Base-by-base conservation (phyloP, 2,888 invertebrate genomes). In the Cephus pulcher region DNA sequence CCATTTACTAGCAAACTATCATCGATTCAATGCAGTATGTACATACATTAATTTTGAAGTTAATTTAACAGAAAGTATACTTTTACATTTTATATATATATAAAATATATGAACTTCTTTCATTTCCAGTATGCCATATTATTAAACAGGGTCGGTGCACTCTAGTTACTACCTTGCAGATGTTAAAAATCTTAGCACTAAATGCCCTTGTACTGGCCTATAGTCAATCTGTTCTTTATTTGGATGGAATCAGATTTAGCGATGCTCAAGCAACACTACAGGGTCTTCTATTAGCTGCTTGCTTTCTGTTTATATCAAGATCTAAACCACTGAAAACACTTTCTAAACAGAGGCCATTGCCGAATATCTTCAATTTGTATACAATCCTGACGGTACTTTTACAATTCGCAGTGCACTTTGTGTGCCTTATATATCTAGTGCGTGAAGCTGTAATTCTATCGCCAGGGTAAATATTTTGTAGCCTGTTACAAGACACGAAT, bases 121-220 rank as follows among this genome's bases (percentile, higher is more conserved):
- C 0, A 23, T 56, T 82, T 94, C 77, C 93, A 98, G 99, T 99
- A 89, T 99, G 98, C 90, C 98, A 99, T 93, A 97, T 99, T 82
- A 99, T 99, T 89, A 99, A 99, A 91, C 99, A 99, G 93, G 99
- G 99, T 1, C 95, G 99, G 34, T 99, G 99, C 91, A 99, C 99
- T 0, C 93, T 99, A 80, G 99, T 99, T 33, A 99, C 99, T 0
- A 99, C 99, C 0, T 93, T 99, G 80, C 99, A 99, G 92, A 99
- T 99, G 99, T 99, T 99, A 93, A 99, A 99, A 93, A 99, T 99
- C 86, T 93, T 99, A 78, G 99, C 99, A 0, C 92, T 99, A 77
- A 99, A 99, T 92, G 99, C 99, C 0, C 94, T 99, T 4, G 97
- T 99, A 83, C 94, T 99, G 83, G 99, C 99, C 1, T 99, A 99